A percentile compares a stretch with the other conserved stretches of the same genome.
Evolutionary conservation across 2,797 vertebrate species (phyloP).

Genomic region (Poecile montanus): DNA sequence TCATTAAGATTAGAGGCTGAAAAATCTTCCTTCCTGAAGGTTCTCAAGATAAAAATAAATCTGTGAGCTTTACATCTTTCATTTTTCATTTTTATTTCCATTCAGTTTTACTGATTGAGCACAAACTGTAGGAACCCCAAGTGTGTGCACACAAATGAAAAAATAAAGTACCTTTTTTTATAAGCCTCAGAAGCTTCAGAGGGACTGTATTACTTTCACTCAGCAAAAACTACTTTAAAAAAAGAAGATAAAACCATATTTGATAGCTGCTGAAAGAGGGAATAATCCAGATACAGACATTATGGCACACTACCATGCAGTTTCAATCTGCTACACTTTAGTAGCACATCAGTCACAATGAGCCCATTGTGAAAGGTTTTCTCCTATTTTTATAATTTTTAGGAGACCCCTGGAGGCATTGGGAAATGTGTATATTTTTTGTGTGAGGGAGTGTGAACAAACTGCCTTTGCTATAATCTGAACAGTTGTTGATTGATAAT

Average conservation of each 20-base stretch:
- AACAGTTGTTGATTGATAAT: slow-evolving; percentile 55
- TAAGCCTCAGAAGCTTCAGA: slow-evolving; percentile 47
- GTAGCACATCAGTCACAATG: slow-evolving; percentile 12
- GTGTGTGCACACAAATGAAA: slow-evolving; percentile 18
- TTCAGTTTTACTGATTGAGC: slow-evolving; percentile 46
- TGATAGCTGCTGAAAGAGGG: slow-evolving; percentile 50
- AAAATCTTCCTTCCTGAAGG: slow-evolving; percentile 20
- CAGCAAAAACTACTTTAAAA: slow-evolving; percentile 24
- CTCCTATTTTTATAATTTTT: slow-evolving; percentile 2
- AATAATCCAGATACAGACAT: slow-evolving; percentile 30
- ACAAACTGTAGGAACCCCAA: slow-evolving; percentile 16
- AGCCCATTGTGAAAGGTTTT: slow-evolving; percentile 27
- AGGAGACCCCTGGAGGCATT: neutral
- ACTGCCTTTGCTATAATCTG: neutral
- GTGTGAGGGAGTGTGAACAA: neutral
- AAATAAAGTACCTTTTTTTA: slow-evolving; percentile 54
- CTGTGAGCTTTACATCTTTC: slow-evolving; percentile 38
- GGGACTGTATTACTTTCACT: slow-evolving; percentile 30
- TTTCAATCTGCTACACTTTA: slow-evolving; percentile 16
- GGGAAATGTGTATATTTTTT: neutral
- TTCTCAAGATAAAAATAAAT: slow-evolving; percentile 65
- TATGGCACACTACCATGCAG: slow-evolving; percentile 2
- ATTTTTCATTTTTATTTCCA: slow-evolving; percentile 67
- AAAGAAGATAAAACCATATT: slow-evolving; percentile 28
- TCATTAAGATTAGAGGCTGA: slow-evolving; percentile 34